Base-by-base conservation (phyloP, 2,888 invertebrate species). In the Rhaphigaster nebulosa region DNA sequence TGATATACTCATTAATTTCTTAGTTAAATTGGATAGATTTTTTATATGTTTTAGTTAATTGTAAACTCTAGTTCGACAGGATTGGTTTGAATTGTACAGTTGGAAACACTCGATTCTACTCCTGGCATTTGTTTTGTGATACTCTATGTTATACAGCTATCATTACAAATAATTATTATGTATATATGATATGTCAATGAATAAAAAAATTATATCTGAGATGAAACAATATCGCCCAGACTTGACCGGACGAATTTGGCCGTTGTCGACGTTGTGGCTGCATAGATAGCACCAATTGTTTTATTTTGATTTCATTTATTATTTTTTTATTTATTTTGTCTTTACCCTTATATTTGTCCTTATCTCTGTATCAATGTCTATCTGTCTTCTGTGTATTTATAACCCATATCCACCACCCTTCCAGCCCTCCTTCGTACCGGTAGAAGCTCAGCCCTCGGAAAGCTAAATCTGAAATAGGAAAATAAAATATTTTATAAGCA, bases 321-420 rank as follows among this genome's bases (percentile, higher is more conserved):
- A 65, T 84, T 90, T 89, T 70, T 87, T 87, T 87, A 60, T 91
- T 91, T 70, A 90, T 80, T 88, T 84, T 88, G 90, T 90, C 60
- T 90, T 90, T 90, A 80, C 90, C 54, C 87, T 88, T 91, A 38
- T 88, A 87, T 88, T 90, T 91, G 60, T 84, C 87, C 70, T 91
- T 91, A 91, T 91, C 92, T 92, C 91, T 92, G 91, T 92, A 93
- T 93, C 93, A 93, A 93, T 91, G 91, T 87, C 87, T 45, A 26
- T 54, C 41, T 65, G 80, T 80, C 89, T 87, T 91, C 90, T 90
- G 56, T 91, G 90, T 90, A 87, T 91, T 70, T 90, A 89, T 89
- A 56, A 89, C 93, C 93, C 93, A 92, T 92, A 91, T 91, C 92
- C 92, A 92, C 92, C 65, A 91, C 87, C 89, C 65, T 87, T 90